Conservation (phyloP, 2,797 vertebrate species). For the Aselliscus stoliczkanus region DNA sequence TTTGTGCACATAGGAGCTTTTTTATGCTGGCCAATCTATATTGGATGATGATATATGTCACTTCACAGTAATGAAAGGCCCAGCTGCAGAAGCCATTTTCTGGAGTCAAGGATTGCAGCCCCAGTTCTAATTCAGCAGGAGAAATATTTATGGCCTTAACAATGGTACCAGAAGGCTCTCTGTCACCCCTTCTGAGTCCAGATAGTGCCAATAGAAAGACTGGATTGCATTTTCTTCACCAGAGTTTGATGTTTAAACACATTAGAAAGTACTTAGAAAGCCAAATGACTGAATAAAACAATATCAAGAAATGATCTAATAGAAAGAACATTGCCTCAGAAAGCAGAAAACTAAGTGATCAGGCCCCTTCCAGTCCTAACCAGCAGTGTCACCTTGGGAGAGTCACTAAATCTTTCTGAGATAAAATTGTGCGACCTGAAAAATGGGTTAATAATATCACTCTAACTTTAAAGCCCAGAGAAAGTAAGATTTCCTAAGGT, state of each 20-base stretch:
- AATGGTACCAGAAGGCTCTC: neutral
- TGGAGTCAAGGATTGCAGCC: slow-evolving; percentile 57
- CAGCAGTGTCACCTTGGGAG: neutral
- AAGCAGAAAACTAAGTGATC: neutral
- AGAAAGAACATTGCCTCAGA: neutral
- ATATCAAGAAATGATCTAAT: neutral
- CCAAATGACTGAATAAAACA: neutral
- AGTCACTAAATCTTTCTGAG: neutral
- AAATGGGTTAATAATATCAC: slow-evolving; percentile 23
- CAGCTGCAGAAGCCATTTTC: slow-evolving; percentile 40
- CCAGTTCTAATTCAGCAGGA: slow-evolving; percentile 37
- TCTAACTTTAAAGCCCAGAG: neutral
- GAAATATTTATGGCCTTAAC: slow-evolving; percentile 62
- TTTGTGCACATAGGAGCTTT: slow-evolving; percentile 60
- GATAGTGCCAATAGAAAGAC: neutral
- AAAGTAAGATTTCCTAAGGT: neutral
- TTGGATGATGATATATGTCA: slow-evolving; percentile 48
- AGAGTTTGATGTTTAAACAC: slow-evolving; percentile 34
- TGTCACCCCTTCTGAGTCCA: neutral
- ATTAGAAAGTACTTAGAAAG: neutral
- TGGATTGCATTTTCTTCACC: neutral
- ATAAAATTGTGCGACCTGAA: slow-evolving; percentile 5
- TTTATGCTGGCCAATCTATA: slow-evolving; percentile 58
- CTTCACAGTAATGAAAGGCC: slow-evolving; percentile 54
- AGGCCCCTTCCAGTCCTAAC: neutral